A percentile compares a stretch with the other conserved stretches of the same genome.
Conservation (phyloP, 2,797 vertebrate genomes). For the Macropodus opercularis region DNA sequence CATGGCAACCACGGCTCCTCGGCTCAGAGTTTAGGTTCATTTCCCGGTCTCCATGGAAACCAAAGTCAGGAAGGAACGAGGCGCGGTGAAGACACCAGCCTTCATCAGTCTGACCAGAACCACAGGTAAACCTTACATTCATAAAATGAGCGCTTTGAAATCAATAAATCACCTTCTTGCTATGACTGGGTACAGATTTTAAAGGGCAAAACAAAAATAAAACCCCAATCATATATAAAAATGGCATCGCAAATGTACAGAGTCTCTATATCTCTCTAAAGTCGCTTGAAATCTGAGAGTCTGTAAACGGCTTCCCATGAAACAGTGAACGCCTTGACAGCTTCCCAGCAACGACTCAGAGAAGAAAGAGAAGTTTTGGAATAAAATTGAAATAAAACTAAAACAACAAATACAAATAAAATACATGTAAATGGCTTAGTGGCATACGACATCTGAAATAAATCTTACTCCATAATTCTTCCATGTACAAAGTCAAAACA, state of each 20-base stretch:
- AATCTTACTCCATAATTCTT: conserved; percentile 77
- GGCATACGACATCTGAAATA: conserved; percentile 79
- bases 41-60: conserved; percentile 58
- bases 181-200: conserved; percentile 56
- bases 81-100: conserved; percentile 30
- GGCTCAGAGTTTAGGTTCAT: conserved; percentile 50
- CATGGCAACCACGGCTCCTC: conserved; percentile 35
- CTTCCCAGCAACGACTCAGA: conserved; percentile 67
- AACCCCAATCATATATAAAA: conserved; percentile 79
- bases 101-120: conserved; percentile 56
- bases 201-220: conserved; percentile 60
- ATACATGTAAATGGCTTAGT: conserved; percentile 82
- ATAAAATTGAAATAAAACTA: conserved; percentile 72
- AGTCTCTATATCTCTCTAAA: conserved; percentile 65
- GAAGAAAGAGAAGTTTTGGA: conserved; percentile 64
- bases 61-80: conserved; percentile 34
- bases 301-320: conserved; percentile 57
- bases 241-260: conserved; percentile 73
- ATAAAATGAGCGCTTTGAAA: conserved; percentile 65
- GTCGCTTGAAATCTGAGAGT: conserved; percentile 66
- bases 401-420: conserved; percentile 75
- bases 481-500: conserved; percentile 80
- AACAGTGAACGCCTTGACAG: conserved; percentile 58
- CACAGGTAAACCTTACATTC: conserved; percentile 74
- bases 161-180: conserved; percentile 67